Evolutionary conservation across 2,888 invertebrate genomes (phyloP), one percentile per base, ranked within the genome.

Genomic region (Oxystoma pomonae): DNA sequence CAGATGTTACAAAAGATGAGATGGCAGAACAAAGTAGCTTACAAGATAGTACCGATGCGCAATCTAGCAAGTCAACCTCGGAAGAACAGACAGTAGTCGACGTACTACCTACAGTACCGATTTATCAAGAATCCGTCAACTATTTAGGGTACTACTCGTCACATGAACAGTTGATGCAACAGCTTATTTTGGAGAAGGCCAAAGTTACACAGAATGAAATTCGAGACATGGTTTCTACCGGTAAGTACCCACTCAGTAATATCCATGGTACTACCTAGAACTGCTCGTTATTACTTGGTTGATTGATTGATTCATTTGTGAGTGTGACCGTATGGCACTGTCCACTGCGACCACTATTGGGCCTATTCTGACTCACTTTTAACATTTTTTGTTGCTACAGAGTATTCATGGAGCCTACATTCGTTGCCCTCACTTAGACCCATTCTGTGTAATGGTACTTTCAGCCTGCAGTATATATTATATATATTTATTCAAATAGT

Each of bases 71-170:
- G 35, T 64, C 65, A 53, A 65, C 69, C 9, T 66, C 68, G 0
- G 71, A 72, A 9, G 65, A 67, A 35, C 56, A 60, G 49, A 50
- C 61, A 5, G 53, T 55, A 16, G 21, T 18, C n/a, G 64, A 65
- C 35, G 18, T 58, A 19, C 52, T 73, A 50, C 70, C 74, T 12
- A 73, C 75, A 58, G 69, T 77, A n/a, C 74, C 75, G 70, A 78
- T 82, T 67, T 83, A 85, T 64, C 85, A 84, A 70, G 87, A 88
- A 74, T 83, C 83, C 9, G 85, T 89, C 16, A 87, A 88, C 77
- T 90, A 90, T 78, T 79, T 89, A 57, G 89, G 88, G 5, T 89
- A 88, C 72, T 88, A 86, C 75, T 87, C 88, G 0, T 85, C 85
- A 0, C 87, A 88, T 70, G 88, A 88, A 70, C 86, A 87, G 73